Base-by-base conservation (phyloP, 2,888 invertebrate species). In the Camptogramma bilineatum region DNA sequence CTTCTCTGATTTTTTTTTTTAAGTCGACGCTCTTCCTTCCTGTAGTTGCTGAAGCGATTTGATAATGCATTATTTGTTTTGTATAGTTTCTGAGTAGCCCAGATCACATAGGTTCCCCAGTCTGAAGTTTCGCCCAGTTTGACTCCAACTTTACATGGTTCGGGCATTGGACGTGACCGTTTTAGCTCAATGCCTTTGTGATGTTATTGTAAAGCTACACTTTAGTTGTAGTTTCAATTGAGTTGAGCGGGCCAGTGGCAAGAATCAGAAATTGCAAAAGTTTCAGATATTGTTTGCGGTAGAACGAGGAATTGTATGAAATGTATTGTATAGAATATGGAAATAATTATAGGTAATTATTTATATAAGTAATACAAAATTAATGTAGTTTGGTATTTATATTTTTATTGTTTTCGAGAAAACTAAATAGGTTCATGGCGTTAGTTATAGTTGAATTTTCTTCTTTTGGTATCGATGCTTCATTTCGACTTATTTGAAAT, bases 121-220 rank as follows among this genome's bases (percentile, higher is more conserved):
- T 28, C 31, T 31, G 48, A 54, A 65, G 63, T 63, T 69, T 58
- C 61, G 62, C 50, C 31, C 56, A 66, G 64, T 69, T 66, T 55
- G 55, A 66, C 55, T 66, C 56, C 42, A 66, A 69, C 62, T 66
- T 64, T 54, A 66, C 66, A 66, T 69, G 69, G 57, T 44, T 48
- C 42, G 62, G 58, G 64, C 47, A 60, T 62, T 18, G 47, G 34
- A 66, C 69, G 66, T 66, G 66, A 66, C 66, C 63, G 58, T 64
- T 56, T 51, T 61, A 57, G 42, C 24, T 60, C 53, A 21, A 47
- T 60, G 53, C 46, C 52, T 52, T 53, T 60, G 53, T 19, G 8
- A 52, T 57, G 34, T 51, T 57, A 56, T 48, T 19, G 39, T 51
- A 19, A 50, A 51, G 24, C 50, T 24, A 24, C 13, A 34, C 44